Conservation (phyloP, 2,797 vertebrate species). For the Okamejei kenojei region DNA sequence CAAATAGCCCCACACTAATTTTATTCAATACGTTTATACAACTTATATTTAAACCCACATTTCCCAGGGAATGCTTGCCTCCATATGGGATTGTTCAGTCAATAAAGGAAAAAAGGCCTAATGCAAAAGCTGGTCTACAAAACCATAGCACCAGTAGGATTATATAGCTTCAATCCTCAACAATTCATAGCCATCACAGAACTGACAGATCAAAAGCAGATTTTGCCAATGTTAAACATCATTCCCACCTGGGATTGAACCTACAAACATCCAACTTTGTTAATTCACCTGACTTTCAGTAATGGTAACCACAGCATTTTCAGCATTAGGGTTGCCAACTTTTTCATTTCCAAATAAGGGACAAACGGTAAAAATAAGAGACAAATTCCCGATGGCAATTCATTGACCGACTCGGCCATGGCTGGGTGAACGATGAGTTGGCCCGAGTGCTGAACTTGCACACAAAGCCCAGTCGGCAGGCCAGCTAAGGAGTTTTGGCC, state of each 20-base stretch:
- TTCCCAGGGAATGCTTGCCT: not conserved
- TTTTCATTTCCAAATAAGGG: too few relatives aligned
- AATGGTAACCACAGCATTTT: not conserved
- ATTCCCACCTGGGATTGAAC: not conserved
- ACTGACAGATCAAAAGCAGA: conserved; percentile 16
- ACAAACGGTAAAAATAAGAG: too few relatives aligned
- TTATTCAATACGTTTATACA: not conserved
- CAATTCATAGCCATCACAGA: not conserved
- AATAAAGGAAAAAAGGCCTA: not conserved
- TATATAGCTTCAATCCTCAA: not conserved
- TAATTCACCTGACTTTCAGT: not conserved
- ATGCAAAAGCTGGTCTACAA: not conserved
- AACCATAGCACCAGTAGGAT: not conserved
- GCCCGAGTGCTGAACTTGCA: too few relatives aligned
- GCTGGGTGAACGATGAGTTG: too few relatives aligned
- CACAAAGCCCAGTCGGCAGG: too few relatives aligned
- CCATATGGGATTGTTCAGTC: not conserved
- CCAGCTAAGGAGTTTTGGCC: too few relatives aligned
- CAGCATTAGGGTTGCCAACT: not conserved
- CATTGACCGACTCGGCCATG: too few relatives aligned
- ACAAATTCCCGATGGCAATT: too few relatives aligned
- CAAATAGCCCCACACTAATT: not conserved
- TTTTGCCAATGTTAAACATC: conserved; percentile 5
- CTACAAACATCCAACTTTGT: not conserved
- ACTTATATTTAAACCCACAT: not conserved